phyloP scores from a whole-genome alignment of 2,888 invertebrate genomes.

The Tetrapedia diversipes region DNA sequence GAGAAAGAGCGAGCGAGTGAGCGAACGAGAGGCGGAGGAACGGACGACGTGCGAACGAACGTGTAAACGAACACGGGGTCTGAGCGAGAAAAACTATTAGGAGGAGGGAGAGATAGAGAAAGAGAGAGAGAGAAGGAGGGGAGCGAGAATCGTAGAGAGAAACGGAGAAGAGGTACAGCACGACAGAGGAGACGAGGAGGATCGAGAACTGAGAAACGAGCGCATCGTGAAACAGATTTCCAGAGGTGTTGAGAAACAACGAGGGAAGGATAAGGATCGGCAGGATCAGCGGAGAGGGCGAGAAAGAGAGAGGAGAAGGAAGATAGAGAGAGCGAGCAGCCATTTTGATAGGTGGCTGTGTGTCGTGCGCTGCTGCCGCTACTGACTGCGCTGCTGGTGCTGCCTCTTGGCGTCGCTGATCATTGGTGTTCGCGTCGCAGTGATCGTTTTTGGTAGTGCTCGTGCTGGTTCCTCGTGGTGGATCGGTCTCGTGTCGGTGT shows the following conservation, averaged over 20 bases:
- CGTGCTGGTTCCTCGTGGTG: conserved; percentile 54
- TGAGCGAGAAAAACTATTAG: conserved; percentile 5
- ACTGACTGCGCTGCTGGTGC: conserved; percentile 60
- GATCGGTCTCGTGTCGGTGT: conserved; percentile 46
- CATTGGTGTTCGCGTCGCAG: conserved; percentile 53
- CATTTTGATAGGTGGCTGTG: conserved; percentile 79
- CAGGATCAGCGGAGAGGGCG: not conserved
- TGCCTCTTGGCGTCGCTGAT: conserved; percentile 55
- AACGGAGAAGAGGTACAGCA: not conserved
- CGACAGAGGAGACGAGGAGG: not conserved
- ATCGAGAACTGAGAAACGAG: conserved; percentile 16
- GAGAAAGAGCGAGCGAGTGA: conserved; percentile 3
- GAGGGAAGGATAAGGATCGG: conserved; percentile 1
- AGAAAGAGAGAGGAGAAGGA: conserved; percentile 9
- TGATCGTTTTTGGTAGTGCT: conserved; percentile 58
- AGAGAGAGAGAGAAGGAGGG: conserved; percentile 18
- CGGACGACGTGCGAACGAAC: conserved; percentile 5
- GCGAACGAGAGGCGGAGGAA: not conserved
- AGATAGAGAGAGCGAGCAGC: conserved; percentile 71
- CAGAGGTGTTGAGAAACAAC: conserved; percentile 10
- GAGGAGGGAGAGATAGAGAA: too few relatives aligned
- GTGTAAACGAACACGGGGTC: conserved; percentile 5
- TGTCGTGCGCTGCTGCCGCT: conserved; percentile 70
- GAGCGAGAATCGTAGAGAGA: conserved; percentile 10
- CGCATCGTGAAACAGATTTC: conserved; percentile 15